phyloP scores from a whole-genome alignment of 2,113 vertebrate genomes.

The Tachycineta bicolor region DNA sequence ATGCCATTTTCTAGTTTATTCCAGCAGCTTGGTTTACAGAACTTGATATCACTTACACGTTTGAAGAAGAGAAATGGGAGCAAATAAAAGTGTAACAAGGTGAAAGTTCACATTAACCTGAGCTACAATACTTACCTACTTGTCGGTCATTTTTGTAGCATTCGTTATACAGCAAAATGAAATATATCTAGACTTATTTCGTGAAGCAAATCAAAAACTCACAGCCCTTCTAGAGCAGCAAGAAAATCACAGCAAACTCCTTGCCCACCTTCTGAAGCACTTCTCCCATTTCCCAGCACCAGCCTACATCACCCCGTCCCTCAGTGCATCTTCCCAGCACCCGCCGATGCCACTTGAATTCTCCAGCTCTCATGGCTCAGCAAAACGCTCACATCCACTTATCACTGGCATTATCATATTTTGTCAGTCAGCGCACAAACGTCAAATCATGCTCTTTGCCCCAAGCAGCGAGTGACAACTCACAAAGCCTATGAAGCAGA shows the following conservation, averaged over 20 bases:
- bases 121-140: background rate
- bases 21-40: slow-evolving; percentile 54
- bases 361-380: background rate
- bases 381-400: background rate
- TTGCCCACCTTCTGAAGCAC: background rate
- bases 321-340: background rate
- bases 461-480: background rate
- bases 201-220: background rate
- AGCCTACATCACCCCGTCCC: background rate
- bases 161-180: background rate
- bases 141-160: background rate
- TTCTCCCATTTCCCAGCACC: background rate
- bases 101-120: background rate
- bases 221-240: background rate
- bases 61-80: slow-evolving; percentile 18
- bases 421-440: background rate
- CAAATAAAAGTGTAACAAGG: slow-evolving; percentile 20
- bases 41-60: slow-evolving; percentile 43
- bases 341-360: background rate
- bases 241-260: background rate
- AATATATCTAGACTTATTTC: background rate
- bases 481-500: background rate
- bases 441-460: background rate
- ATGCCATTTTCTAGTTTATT: slow-evolving; percentile 56
- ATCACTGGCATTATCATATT: background rate